phyloP scores from a whole-genome alignment of 2,888 invertebrate species.

The Campopleginae sp. region DNA sequence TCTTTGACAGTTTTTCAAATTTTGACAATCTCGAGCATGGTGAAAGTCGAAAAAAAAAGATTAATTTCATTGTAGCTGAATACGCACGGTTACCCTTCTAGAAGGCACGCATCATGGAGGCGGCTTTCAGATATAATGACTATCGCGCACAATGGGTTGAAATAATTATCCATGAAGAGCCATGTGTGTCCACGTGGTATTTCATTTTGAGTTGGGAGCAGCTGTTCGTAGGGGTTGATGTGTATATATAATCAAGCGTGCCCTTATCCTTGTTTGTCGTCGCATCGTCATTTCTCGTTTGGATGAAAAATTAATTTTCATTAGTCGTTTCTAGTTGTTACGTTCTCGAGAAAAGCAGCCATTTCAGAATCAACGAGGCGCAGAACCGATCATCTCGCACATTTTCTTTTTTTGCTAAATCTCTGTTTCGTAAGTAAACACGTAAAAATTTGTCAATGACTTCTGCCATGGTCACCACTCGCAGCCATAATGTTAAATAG shows the following conservation, averaged over 20 bases:
- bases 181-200: too few species aligned
- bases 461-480: neutral
- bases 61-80: too few species aligned
- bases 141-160: neutral
- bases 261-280: conserved; percentile 15
- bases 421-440: neutral
- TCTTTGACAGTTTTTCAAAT: neutral
- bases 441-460: neutral
- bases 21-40: neutral
- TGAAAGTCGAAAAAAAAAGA: too few species aligned
- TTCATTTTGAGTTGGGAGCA: neutral
- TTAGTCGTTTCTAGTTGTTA: neutral
- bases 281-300: conserved; percentile 6
- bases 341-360: neutral
- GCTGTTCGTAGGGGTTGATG: conserved; percentile 14
- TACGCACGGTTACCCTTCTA: neutral
- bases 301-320: conserved; percentile 19
- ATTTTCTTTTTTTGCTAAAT: neutral
- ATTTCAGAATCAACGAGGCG: neutral
- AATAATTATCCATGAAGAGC: neutral
- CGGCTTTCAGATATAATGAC: neutral
- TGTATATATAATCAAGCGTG: conserved; percentile 45
- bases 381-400: neutral
- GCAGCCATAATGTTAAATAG: neutral
- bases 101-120: neutral